These are phyloP conservation scores for Pecten maximus DNA, from an alignment of 2,888 invertebrate species.

Conservation along the genomic window DNA sequence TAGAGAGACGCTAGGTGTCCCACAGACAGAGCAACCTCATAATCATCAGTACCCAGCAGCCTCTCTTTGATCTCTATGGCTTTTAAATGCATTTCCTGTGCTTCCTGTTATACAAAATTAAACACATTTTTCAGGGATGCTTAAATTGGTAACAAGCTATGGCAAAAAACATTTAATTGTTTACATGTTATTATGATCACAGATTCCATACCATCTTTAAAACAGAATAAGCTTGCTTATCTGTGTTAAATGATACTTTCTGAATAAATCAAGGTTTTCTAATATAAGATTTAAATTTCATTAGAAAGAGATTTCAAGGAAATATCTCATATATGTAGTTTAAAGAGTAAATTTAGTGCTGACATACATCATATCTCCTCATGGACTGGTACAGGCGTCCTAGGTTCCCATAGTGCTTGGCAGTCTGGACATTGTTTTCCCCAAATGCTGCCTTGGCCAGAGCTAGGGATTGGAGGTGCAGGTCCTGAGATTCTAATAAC, in stretches of 20 bases:
- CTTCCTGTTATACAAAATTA: slow-evolving; percentile 84
- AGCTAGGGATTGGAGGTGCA: slow-evolving; percentile 92
- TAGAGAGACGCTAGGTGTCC: slow-evolving; percentile 97
- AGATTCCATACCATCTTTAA: too few species aligned
- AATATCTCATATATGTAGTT: too few species aligned
- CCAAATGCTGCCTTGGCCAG: slow-evolving; percentile 93
- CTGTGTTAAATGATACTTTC: too few species aligned
- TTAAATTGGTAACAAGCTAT: too few species aligned
- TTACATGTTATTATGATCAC: too few species aligned
- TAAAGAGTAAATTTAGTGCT: slow-evolving; percentile 58
- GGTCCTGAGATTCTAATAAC: slow-evolving; percentile 90
- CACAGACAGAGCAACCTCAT: slow-evolving; percentile 94
- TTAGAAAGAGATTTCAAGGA: too few species aligned
- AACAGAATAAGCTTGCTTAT: too few species aligned
- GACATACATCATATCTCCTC: slow-evolving; percentile 89
- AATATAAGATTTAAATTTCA: too few species aligned
- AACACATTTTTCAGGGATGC: too few species aligned
- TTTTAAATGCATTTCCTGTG: slow-evolving; percentile 94
- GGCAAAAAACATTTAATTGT: too few species aligned
- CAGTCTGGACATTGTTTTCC: slow-evolving; percentile 96
- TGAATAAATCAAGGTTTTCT: too few species aligned
- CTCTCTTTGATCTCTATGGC: slow-evolving; percentile 96
- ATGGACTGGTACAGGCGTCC: slow-evolving; percentile 97
- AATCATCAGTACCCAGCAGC: slow-evolving; percentile 92
- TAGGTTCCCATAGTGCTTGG: slow-evolving; percentile 97